Percentiles rank a stretch among this genome's conserved stretches.
Evolutionary conservation across 2,113 vertebrate species (phyloP).

Genomic region (Cavia aperea): DNA sequence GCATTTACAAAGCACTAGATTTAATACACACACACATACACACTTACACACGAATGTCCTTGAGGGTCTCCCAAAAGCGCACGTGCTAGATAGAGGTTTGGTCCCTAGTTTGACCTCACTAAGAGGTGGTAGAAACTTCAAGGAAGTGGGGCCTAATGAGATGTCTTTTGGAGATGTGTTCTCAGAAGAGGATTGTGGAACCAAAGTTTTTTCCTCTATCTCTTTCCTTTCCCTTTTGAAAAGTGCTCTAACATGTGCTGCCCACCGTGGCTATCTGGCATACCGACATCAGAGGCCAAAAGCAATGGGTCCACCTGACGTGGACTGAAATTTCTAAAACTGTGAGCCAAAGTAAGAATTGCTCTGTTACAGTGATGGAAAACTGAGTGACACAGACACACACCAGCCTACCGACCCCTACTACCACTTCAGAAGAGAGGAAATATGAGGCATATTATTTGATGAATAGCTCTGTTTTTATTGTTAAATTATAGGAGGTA

Average conservation of each 20-base stretch:
- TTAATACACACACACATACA: no score
- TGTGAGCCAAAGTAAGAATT: background rate
- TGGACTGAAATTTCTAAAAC: background rate
- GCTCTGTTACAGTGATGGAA: background rate
- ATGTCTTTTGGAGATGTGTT: background rate
- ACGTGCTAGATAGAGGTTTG: background rate
- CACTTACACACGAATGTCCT: background rate
- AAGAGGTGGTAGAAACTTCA: background rate
- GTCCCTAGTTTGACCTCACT: background rate
- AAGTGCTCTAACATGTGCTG: background rate
- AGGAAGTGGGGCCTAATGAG: background rate
- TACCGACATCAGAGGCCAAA: background rate
- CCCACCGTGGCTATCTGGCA: background rate
- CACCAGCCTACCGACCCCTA: background rate
- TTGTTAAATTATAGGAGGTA: background rate
- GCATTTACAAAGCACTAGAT: background rate
- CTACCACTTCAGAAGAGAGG: background rate
- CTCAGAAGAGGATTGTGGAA: background rate
- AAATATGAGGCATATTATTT: background rate
- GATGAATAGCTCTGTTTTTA: constrained; percentile 10
- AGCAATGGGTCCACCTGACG: background rate
- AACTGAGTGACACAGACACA: background rate
- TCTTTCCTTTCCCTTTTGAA: background rate
- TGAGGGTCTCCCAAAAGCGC: background rate
- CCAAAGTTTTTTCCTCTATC: background rate